Base-by-base conservation (phyloP, 2,888 invertebrate species). In the Lochmaea crataegi region DNA sequence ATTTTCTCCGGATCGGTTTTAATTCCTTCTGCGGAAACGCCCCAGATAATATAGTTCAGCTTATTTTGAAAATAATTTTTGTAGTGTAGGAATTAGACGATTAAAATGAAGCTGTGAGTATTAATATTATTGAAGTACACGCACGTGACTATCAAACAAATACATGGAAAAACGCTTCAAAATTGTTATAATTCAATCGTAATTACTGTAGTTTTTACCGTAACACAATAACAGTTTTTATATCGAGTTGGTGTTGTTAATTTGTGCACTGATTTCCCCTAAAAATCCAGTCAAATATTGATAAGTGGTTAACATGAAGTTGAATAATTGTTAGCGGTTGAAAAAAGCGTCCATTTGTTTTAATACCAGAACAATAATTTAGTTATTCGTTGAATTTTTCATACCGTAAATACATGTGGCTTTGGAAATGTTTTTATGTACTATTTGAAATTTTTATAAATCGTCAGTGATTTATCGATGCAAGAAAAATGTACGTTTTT, bases 291-390 rank as follows among this genome's bases (percentile, higher is more conserved):
- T 72, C 57, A 72, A 72, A 72, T 51, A 68, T 72, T 68, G 64
- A 72, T 60, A 68, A 72, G 61, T 72, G 72, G 65, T 65, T 68
- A 58, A 68, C 57, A 61, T 38, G 69, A 69, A 73, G 65, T 61
- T 61, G 60, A 73, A 60, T 53, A 18, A 53, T 65, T 73, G 69
- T 65, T 61, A 57, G 65, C 61, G 56, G 41, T 68, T 41, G 38
- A 65, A 68, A 72, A 72, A 72, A 72, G 65, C 68, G 68, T 68
- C 56, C 57, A 72, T 68, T 72, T 72, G 65, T 48, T 72, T 68
- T 68, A 57, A 68, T 68, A 65, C 14, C 45, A 38, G 60, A 14
- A 65, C 63, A 68, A 41, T 64, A 53, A 18, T 64, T 63, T 65
- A 45, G 64, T 61, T 68, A 68, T 68, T 56, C 56, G 32, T 45